These are phyloP conservation scores for Urechis unicinctus DNA, from an alignment of 2,888 invertebrate genomes.

Conservation along the genomic window DNA sequence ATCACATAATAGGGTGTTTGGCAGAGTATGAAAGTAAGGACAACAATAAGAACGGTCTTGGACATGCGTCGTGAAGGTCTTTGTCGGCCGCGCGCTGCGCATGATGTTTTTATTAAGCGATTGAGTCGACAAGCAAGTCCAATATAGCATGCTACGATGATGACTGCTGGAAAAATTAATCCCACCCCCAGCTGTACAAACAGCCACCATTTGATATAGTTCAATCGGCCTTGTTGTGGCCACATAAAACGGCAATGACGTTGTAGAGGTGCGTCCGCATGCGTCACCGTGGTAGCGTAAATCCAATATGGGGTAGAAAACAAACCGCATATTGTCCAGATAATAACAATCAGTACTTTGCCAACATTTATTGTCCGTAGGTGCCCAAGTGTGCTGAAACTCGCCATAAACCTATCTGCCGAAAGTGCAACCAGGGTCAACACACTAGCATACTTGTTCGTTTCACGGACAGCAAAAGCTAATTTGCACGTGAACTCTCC, in stretches of 20 bases:
- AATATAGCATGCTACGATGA: slow-evolving; percentile 10
- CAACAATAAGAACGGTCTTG: slow-evolving; percentile 14
- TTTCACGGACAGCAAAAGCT: slow-evolving; percentile 9
- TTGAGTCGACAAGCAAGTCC: slow-evolving; percentile 4
- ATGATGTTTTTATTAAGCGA: background rate
- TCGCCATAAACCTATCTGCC: slow-evolving; percentile 18
- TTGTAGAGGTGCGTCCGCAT: background rate
- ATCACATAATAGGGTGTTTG: slow-evolving; percentile 16
- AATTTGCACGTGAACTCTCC: slow-evolving; percentile 13
- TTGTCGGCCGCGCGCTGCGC: background rate
- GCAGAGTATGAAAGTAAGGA: slow-evolving; percentile 15
- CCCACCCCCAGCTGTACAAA: slow-evolving; percentile 10
- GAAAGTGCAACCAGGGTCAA: slow-evolving; percentile 18
- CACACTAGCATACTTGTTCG: slow-evolving; percentile 16
- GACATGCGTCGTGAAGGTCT: slow-evolving; percentile 14
- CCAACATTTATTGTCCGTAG: slow-evolving; percentile 14
- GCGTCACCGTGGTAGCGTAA: slow-evolving; percentile 6
- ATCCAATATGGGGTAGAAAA: slow-evolving; percentile 17
- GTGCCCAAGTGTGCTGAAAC: slow-evolving; percentile 13
- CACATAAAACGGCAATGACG: slow-evolving; percentile 1
- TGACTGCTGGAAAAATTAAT: slow-evolving; percentile 6
- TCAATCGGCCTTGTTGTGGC: background rate
- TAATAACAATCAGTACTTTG: slow-evolving; percentile 9
- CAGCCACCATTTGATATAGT: slow-evolving; percentile 2
- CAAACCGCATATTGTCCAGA: slow-evolving; percentile 13